Evolutionary conservation across 2,113 vertebrate genomes (phyloP).

Genomic region (Chrysemys picta): DNA sequence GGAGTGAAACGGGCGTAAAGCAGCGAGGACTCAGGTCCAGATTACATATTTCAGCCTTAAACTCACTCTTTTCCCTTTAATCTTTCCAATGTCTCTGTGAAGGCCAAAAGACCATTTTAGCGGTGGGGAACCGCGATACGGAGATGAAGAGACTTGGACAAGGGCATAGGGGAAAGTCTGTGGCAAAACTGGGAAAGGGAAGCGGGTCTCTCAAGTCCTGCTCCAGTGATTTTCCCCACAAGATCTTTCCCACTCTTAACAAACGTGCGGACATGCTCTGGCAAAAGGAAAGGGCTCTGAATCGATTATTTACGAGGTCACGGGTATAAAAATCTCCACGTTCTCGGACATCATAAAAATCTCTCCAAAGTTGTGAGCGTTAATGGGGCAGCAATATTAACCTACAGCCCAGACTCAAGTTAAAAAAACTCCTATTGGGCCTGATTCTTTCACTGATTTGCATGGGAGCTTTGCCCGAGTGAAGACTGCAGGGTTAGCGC

Average conservation of each 20-base stretch:
- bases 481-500: not conserved
- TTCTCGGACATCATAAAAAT: not conserved
- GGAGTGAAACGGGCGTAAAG: not conserved
- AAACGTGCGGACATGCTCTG: not conserved
- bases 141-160: not conserved
- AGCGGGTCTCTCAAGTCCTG: not conserved
- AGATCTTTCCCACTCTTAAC: not conserved
- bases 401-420: not conserved
- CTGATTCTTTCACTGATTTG: not conserved
- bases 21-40: not conserved
- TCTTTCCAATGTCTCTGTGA: not conserved
- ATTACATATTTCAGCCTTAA: not conserved
- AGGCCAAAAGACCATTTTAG: not conserved
- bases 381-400: not conserved
- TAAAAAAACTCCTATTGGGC: not conserved
- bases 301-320: not conserved
- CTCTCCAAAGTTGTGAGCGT: not conserved
- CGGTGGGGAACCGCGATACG: not conserved
- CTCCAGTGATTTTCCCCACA: not conserved
- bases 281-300: not conserved
- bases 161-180: not conserved
- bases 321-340: not conserved
- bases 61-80: not conserved
- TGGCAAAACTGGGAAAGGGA: not conserved
- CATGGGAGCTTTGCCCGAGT: not conserved